Conservation (phyloP, 2,797 vertebrate genomes). For the Gymnoscopelus braueri region DNA sequence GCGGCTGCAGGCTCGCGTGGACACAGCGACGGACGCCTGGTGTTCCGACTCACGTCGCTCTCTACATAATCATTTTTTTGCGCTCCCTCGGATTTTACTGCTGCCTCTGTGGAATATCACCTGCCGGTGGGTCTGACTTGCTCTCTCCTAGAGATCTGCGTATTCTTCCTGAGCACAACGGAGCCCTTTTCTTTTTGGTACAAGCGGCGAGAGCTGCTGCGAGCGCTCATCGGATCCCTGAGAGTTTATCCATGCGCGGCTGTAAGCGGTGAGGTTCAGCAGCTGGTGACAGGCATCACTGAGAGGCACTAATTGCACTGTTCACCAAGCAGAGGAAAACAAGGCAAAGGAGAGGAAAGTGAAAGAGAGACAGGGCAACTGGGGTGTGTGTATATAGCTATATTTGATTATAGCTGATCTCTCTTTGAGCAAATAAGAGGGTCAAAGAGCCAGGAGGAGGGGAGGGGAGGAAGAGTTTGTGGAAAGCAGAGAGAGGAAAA, state of each 20-base stretch:
- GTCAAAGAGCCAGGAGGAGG: constrained; percentile 50
- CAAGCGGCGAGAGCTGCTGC: constrained; percentile 15
- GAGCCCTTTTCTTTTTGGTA: constrained; percentile 30
- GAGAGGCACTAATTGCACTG: constrained; percentile 43
- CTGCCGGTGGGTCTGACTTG: constrained; percentile 27
- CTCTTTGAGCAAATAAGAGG: constrained; percentile 47
- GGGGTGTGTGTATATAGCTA: constrained; percentile 33
- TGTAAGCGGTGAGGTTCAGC: constrained; percentile 44
- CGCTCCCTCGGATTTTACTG: constrained; percentile 50
- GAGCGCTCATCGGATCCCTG: constrained; percentile 49
- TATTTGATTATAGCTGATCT: constrained; percentile 30
- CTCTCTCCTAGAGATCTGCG: constrained; percentile 27
- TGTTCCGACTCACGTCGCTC: constrained; percentile 23
- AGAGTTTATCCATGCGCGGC: constrained; percentile 51
- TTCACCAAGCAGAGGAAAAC: constrained; percentile 17
- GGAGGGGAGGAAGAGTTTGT: constrained; percentile 43
- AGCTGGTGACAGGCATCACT: constrained; percentile 54
- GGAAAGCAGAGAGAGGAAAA: constrained; percentile 31
- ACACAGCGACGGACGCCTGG: constrained; percentile 10
- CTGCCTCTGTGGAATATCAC: constrained; percentile 57
- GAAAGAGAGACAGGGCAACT: constrained; percentile 17
- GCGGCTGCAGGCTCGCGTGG: constrained; percentile 31
- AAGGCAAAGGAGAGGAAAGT: constrained; percentile 14
- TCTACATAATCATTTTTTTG: constrained; percentile 14
- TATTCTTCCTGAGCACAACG: constrained; percentile 49